These are phyloP conservation scores for Drosophila hawaiiensis DNA, from an alignment of 2,888 invertebrate genomes.

Conservation along the genomic window DNA sequence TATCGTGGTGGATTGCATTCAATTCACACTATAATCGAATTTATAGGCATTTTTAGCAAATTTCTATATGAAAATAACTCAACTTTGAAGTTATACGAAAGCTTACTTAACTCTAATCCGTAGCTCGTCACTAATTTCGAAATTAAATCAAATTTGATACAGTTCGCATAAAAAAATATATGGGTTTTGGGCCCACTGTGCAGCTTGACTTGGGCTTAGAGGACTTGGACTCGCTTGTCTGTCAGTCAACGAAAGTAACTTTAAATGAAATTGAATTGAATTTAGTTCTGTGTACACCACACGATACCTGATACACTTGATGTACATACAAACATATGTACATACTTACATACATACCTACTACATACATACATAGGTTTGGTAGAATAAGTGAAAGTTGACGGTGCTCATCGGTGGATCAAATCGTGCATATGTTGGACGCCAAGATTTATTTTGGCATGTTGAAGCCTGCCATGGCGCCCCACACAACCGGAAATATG, in stretches of 20 bases:
- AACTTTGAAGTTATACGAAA: background rate
- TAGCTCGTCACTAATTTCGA: background rate
- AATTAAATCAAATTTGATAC: background rate
- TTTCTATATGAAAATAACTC: background rate
- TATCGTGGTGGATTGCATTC: background rate
- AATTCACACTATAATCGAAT: background rate
- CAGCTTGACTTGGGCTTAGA: slow-evolving; percentile 44
- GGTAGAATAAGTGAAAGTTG: slow-evolving; percentile 65
- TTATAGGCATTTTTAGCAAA: background rate
- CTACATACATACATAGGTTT: slow-evolving; percentile 1
- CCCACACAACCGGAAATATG: slow-evolving; percentile 79
- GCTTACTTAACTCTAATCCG: background rate
- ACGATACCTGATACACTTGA: slow-evolving; percentile 62
- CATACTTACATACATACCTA: background rate
- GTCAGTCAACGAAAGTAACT: slow-evolving; percentile 79
- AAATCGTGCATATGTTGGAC: slow-evolving; percentile 36
- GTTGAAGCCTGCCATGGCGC: slow-evolving; percentile 64
- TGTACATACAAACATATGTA: background rate
- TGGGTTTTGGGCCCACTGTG: slow-evolving; percentile 40
- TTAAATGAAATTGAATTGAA: slow-evolving; percentile 83
- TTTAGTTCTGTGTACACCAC: slow-evolving; percentile 79
- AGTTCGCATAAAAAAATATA: background rate
- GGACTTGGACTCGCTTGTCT: slow-evolving; percentile 70
- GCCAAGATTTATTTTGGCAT: slow-evolving; percentile 57
- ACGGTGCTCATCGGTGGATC: slow-evolving; percentile 34